Conservation (phyloP, 2,888 invertebrate genomes). For the Actias luna region DNA sequence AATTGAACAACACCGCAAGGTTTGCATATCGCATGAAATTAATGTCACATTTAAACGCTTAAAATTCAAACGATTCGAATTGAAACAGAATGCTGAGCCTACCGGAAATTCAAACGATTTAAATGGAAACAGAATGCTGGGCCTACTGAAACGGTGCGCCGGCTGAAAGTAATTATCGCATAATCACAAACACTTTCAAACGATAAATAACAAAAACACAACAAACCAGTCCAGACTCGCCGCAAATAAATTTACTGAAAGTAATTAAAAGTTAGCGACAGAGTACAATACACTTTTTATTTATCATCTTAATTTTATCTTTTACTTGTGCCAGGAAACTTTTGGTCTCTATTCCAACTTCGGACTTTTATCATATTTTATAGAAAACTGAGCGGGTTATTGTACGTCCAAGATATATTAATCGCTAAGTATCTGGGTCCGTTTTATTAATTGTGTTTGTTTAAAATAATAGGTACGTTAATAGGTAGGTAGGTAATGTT, state of each 20-base stretch:
- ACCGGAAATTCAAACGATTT: neutral
- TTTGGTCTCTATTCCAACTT: neutral
- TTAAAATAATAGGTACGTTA: too few relatives aligned
- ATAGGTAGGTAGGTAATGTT: too few relatives aligned
- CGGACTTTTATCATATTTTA: constrained; percentile 5
- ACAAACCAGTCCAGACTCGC: neutral
- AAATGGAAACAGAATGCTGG: neutral
- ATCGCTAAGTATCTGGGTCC: too few relatives aligned
- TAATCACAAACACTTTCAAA: constrained; percentile 5
- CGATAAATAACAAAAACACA: constrained; percentile 12
- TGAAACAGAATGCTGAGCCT: constrained; percentile 2
- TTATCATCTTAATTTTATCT: constrained; percentile 25
- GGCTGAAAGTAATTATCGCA: constrained; percentile 1
- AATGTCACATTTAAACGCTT: constrained; percentile 1
- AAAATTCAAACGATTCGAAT: constrained; percentile 1
- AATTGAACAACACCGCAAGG: neutral
- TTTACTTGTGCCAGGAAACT: constrained; percentile 1
- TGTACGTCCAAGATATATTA: neutral
- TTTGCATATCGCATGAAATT: neutral
- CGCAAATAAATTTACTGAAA: constrained; percentile 20
- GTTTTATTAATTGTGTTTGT: too few relatives aligned
- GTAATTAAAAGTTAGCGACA: constrained; percentile 33
- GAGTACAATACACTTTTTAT: constrained; percentile 28
- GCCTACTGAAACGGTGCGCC: neutral
- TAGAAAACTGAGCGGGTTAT: constrained; percentile 2